Conservation (phyloP, 53 echinoderm and acorn worm genomes). For the Patiria pectinifera region DNA sequence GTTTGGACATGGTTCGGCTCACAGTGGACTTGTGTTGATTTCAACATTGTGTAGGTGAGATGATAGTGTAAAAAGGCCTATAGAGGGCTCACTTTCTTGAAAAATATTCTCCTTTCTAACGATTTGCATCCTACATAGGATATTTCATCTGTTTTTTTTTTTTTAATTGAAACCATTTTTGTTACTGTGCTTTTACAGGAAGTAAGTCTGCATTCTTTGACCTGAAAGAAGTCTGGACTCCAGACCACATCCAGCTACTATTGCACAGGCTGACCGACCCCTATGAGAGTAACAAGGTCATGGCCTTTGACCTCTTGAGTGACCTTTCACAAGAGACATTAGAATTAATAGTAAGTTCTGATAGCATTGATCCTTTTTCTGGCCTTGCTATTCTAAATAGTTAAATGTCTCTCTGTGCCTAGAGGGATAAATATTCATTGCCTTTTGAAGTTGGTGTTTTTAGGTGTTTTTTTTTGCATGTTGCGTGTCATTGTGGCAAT, state of each 20-base stretch:
- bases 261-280: slow-evolving; percentile 79
- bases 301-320: slow-evolving; percentile 89
- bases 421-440: too few relatives aligned
- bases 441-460: too few relatives aligned
- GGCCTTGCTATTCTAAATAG: not conserved
- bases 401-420: not conserved
- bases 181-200: slow-evolving; percentile 16
- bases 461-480: too few relatives aligned
- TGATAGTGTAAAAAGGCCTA: too few relatives aligned
- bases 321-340: slow-evolving; percentile 74
- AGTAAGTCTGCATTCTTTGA: slow-evolving; percentile 48
- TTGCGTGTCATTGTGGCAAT: too few relatives aligned
- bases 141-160: not conserved
- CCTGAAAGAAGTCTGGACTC: slow-evolving; percentile 63
- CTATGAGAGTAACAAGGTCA: slow-evolving; percentile 85
- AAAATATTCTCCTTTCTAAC: too few relatives aligned
- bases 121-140: too few relatives aligned
- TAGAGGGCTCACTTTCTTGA: too few relatives aligned
- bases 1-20: too few relatives aligned
- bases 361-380: not conserved
- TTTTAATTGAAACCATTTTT: not conserved
- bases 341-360: slow-evolving; percentile 73
- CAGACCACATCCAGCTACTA: slow-evolving; percentile 63
- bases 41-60: too few relatives aligned
- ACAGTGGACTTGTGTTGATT: too few relatives aligned